Conservation (phyloP, 2,113 vertebrate species). For the Tympanuchus pallidicinctus region DNA sequence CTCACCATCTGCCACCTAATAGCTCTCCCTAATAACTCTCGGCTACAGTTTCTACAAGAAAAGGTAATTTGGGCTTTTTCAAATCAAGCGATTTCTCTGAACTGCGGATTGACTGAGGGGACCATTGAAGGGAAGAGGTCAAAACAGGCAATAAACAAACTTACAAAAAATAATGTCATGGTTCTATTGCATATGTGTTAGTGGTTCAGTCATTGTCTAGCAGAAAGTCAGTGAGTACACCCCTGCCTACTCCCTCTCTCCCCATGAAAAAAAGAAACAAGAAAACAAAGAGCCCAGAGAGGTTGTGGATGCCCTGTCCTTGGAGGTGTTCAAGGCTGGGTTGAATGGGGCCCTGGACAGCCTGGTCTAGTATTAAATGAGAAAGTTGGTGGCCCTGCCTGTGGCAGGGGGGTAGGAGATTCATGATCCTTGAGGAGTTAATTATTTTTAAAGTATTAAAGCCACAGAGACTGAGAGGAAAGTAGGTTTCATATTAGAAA, state of each 20-base stretch:
- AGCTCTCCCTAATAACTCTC: neutral
- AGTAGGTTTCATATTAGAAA: neutral
- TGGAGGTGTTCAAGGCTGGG: too few species aligned
- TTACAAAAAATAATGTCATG: neutral
- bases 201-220: constrained; percentile 2
- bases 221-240: neutral
- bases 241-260: neutral
- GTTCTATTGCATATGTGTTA: neutral
- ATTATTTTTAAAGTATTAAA: neutral
- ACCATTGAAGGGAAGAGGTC: neutral
- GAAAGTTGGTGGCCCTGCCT: too few species aligned
- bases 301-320: too few species aligned
- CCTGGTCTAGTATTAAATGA: too few species aligned
- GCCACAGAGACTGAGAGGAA: neutral
- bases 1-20: neutral
- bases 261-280: neutral
- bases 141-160: neutral
- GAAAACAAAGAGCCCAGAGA: neutral
- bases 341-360: too few species aligned
- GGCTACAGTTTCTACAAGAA: neutral
- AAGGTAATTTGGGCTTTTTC: neutral
- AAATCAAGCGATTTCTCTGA: neutral
- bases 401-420: too few species aligned
- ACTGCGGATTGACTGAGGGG: neutral
- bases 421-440: neutral